phyloP scores from a whole-genome alignment of 2,797 vertebrate genomes.

The Fistularia commersonii region DNA sequence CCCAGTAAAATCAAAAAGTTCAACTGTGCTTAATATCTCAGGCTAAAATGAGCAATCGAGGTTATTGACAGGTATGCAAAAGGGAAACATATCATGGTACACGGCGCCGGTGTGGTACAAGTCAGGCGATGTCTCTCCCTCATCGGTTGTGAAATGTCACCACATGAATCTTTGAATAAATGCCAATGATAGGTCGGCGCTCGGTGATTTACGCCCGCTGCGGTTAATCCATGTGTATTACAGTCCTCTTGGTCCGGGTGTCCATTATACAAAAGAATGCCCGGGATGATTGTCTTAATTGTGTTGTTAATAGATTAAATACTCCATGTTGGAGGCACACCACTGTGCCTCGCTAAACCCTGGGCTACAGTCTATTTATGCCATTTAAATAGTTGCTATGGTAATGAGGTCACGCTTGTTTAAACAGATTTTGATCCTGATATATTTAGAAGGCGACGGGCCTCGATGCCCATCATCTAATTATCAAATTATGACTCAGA shows the following conservation, averaged over 20 bases:
- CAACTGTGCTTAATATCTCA: too few species aligned
- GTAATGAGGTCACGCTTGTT: conserved; percentile 66
- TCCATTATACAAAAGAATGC: conserved; percentile 34
- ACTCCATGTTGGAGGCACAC: conserved; percentile 47
- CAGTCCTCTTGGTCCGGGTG: conserved; percentile 11
- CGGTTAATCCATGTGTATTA: conserved; percentile 25
- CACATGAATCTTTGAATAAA: conserved; percentile 33
- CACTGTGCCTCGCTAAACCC: conserved; percentile 41
- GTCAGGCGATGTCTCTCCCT: conserved; percentile 9
- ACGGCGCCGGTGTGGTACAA: conserved; percentile 2
- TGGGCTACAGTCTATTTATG: conserved; percentile 55
- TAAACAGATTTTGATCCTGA: conserved; percentile 68
- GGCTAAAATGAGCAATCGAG: too few species aligned
- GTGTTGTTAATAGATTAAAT: conserved; percentile 65
- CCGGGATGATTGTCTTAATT: conserved; percentile 52
- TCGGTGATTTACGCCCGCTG: conserved; percentile 10
- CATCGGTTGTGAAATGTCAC: conserved; percentile 12
- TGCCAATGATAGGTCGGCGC: conserved; percentile 1
- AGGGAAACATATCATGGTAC: too few species aligned
- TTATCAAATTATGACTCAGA: conserved; percentile 72
- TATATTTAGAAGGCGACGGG: conserved; percentile 58
- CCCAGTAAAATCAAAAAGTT: too few species aligned
- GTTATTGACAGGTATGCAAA: too few species aligned
- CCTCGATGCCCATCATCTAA: conserved; percentile 65
- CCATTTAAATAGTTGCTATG: conserved; percentile 65